These are phyloP conservation scores for Paragorgia papillata DNA, from an alignment of 92 coral and sea anemone species.

Conservation along the genomic window DNA sequence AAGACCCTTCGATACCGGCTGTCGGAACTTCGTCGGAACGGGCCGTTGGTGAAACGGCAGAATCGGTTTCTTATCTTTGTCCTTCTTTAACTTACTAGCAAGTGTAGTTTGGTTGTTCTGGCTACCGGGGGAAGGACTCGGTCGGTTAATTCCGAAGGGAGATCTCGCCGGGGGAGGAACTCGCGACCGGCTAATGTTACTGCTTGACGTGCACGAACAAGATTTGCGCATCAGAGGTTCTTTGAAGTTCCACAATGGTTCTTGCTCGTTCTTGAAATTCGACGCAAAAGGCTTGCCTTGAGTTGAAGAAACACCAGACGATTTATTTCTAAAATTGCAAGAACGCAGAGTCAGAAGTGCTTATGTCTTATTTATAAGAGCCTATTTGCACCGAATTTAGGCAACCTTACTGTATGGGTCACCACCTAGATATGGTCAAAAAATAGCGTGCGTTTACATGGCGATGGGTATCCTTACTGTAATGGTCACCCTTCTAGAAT, in stretches of 20 bases:
- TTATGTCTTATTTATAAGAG: no score
- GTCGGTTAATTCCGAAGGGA: constrained; percentile 89
- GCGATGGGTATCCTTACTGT: no score
- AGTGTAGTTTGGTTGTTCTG: constrained; percentile 49
- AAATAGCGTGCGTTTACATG: no score
- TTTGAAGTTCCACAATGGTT: constrained; percentile 89
- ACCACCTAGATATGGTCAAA: no score
- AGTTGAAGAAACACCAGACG: constrained; percentile 20
- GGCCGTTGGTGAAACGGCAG: constrained; percentile 93
- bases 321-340: constrained; percentile 4
- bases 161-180: constrained; percentile 74
- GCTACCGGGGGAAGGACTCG: constrained; percentile 79
- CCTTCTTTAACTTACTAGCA: constrained; percentile 79
- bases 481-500: no score
- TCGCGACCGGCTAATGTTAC: constrained; percentile 92
- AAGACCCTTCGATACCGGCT: constrained; percentile 81
- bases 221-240: constrained; percentile 93
- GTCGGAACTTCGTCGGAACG: constrained; percentile 10
- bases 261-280: constrained; percentile 68
- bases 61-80: constrained; percentile 82
- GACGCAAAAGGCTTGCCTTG: constrained; percentile 53
- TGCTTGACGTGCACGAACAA: constrained; percentile 94
- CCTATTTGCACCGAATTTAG: no score
- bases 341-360: background rate
- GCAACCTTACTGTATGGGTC: no score